Evolutionary conservation across 2,113 vertebrate species (phyloP), one percentile per base, ranked within the genome.

Genomic region (Macquaria australasica): DNA sequence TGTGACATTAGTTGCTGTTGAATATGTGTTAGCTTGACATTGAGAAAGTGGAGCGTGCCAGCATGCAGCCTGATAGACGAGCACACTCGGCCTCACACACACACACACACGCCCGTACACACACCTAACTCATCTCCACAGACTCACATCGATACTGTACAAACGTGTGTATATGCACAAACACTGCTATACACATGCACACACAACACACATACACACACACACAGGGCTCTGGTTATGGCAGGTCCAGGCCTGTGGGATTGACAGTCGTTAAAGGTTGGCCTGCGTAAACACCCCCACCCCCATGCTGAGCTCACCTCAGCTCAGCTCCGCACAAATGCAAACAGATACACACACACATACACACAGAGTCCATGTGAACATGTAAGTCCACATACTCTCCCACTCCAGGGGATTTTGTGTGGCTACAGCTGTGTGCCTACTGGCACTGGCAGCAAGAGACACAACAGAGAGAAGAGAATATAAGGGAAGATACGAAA

Each of bases 361-460:
- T 37, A 83, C 62, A 75, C 72, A 58, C 77, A 83, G 43, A 83
- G 50, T 72, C 84, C 71, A 64, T 86, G 88, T 85, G 88, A 87
- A 77, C 77, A 85, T 77, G 59, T 80, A 89, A 82, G 77, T 87
- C 82, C 84, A 80, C 84, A 79, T 69, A 86, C 78, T 74, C 86
- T 79, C 80, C 50, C 84, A 84, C 92, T 90, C 85, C 60, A n/a
- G 89, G 91, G 91, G 76, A 82, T 88, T 92, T 89, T 80, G 75
- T 91, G 82, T 81, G 77, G 91, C 88, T 95, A 75, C 94, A 94
- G 93, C 90, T 94, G 92, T 91, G 87, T 90, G 90, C 92, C 94
- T 88, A 79, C 79, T 92, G 89, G 88, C 90, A 50, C 62, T 87
- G 86, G 84, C 87, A 89, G 82, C 73, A 71, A 39, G 67, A 88